Base-by-base conservation (phyloP, 1,140 invertebrate genomes). In the Drosophila sturtevanti region DNA sequence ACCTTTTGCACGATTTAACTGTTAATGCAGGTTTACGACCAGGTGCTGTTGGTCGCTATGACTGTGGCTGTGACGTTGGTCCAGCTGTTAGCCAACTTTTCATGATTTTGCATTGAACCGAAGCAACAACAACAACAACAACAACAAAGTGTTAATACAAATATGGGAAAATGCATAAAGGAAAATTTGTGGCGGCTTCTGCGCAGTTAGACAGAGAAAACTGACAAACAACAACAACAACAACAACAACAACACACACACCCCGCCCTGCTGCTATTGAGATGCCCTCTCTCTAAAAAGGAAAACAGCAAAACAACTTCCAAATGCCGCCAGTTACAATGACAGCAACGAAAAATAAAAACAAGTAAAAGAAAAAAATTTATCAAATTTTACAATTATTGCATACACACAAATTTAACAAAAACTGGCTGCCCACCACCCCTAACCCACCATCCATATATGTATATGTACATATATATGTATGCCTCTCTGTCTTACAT, bases 1-100 rank as follows among this genome's bases (percentile, higher is more conserved):
- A 41, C 63, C 58, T 38, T 65, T 63, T 64, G 75, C 81, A 78
- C 58, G 69, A 86, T 55, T 67, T 72, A 68, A 64, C 61, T 56
- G 64, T 38, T 59, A 27, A 24, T 63, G 34, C 64, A 22, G 59
- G 34, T 69, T 75, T 75, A 64, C 48, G 34, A 67, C 64, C 71
- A 81, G 80, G 66, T 73, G 67, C 81, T 65, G 61, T 51, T n/a
- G n/a, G n/a, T n/a, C n/a, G n/a, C n/a, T 44, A 2, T 16, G 14
- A 7, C 41, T 18, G 18, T 10, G 18, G 38, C 38, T 41, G 5
- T 12, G 51, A 24, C 56, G n/a, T n/a, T 61, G 41, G 27, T 56
- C 71, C 72, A 84, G 82, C 72, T 67, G 63, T 65, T 54, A 44
- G 68, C 24, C 22, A 14, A 27, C 11, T 24, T 54, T 65, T 18